Evolutionary conservation across 2,113 vertebrate species (phyloP).

Genomic region (Bungarus multicinctus): DNA sequence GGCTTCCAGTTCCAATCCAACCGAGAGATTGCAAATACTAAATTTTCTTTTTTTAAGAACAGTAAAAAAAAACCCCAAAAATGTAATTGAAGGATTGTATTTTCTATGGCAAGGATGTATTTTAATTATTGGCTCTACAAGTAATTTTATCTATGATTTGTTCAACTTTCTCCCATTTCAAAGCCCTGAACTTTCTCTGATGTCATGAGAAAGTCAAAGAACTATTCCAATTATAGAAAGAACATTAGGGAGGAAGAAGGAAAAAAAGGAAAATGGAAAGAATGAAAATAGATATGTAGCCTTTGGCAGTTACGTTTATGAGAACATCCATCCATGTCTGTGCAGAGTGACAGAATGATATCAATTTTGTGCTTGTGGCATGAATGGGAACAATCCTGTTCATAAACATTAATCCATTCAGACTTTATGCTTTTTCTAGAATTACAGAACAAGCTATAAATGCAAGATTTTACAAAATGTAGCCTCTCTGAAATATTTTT

Average conservation of each 20-base stretch:
- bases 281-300: background rate
- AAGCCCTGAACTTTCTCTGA: background rate
- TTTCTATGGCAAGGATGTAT: background rate
- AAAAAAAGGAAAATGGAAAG: constrained; percentile 20
- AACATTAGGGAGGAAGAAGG: background rate
- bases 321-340: constrained; percentile 15
- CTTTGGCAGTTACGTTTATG: constrained; percentile 28
- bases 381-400: constrained; percentile 15
- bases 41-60: background rate
- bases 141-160: background rate
- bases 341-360: constrained; percentile 16
- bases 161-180: background rate
- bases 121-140: background rate
- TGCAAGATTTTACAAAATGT: background rate
- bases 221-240: background rate
- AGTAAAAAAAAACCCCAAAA: background rate
- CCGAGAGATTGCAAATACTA: background rate
- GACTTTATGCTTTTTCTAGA: constrained; percentile 1
- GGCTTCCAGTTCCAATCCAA: background rate
- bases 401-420: constrained; percentile 4
- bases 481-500: background rate
- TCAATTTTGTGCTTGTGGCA: constrained; percentile 26
- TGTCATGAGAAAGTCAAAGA: constrained; percentile 5
- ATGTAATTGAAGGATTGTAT: background rate
- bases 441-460: background rate